phyloP scores from a whole-genome alignment of 2,113 vertebrate genomes.

The Pantherophis guttatus region DNA sequence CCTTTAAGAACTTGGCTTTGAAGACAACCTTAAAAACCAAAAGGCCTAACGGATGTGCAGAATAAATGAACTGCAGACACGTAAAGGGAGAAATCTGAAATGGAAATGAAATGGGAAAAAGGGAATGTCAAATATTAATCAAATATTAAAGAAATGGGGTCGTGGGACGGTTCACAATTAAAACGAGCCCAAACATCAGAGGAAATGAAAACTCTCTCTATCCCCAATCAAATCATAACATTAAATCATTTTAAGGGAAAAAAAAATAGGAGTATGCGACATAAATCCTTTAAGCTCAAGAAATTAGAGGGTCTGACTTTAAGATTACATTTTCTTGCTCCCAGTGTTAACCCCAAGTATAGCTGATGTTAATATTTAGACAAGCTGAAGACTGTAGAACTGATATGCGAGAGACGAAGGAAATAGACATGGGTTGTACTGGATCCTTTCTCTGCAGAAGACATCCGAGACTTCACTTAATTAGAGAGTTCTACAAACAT shows the following conservation, averaged over 20 bases:
- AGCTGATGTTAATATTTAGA: neutral
- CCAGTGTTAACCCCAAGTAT: neutral
- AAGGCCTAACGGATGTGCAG: neutral
- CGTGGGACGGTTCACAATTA: neutral
- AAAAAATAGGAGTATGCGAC: neutral
- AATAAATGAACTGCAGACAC: neutral
- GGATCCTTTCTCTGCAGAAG: neutral
- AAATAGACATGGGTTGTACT: neutral
- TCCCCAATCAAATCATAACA: neutral
- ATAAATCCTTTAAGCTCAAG: neutral
- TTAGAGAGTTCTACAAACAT: neutral
- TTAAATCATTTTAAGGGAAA: neutral
- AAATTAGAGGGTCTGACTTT: neutral
- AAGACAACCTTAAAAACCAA: neutral
- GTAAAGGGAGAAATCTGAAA: neutral
- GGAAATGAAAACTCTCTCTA: neutral
- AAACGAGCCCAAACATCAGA: neutral
- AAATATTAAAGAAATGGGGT: neutral
- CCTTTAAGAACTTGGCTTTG: neutral
- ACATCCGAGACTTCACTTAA: neutral
- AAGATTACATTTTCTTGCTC: neutral
- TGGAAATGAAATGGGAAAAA: neutral
- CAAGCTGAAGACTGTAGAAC: neutral
- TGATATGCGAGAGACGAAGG: neutral
- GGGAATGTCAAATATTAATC: neutral